Evolutionary conservation across 2,797 vertebrate species (phyloP).

Genomic region (Poecilia velifera): DNA sequence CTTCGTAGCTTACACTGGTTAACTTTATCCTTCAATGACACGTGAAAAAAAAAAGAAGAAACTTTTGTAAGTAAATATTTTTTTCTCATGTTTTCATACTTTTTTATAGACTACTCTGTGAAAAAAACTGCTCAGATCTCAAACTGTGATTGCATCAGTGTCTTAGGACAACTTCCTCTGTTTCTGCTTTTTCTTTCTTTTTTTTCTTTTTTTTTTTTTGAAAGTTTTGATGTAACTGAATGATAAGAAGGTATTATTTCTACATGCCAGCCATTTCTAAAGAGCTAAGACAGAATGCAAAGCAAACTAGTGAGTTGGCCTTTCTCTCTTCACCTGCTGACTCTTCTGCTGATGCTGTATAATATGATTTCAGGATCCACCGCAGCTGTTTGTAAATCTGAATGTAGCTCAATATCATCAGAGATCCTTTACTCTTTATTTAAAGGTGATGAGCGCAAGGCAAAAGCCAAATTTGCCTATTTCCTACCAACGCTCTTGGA

Average conservation of each 20-base stretch:
- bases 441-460: constrained; percentile 42
- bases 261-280: constrained; percentile 20
- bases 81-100: constrained; percentile 63
- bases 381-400: constrained; percentile 60
- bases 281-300: constrained; percentile 29
- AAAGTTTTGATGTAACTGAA: constrained; percentile 15
- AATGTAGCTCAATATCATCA: constrained; percentile 74
- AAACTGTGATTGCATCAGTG: constrained; percentile 70
- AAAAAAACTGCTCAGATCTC: constrained; percentile 47
- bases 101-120: constrained; percentile 53
- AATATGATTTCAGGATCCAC: constrained; percentile 27
- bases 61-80: constrained; percentile 61
- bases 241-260: constrained; percentile 20
- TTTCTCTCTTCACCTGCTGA: constrained; percentile 1
- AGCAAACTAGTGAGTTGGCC: constrained; percentile 10
- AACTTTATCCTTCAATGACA: constrained; percentile 53
- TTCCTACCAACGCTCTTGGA: constrained; percentile 30
- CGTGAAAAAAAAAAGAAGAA: constrained; percentile 26
- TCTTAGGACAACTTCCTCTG: constrained; percentile 37
- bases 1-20: constrained; percentile 66
- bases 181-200: constrained; percentile 14
- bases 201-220: background rate
- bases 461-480: constrained; percentile 37
- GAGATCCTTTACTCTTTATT: constrained; percentile 41
- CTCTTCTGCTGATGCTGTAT: constrained; percentile 19